Evolutionary conservation across 1,140 invertebrate species (phyloP).

Genomic region (Drosophila arizonae): DNA sequence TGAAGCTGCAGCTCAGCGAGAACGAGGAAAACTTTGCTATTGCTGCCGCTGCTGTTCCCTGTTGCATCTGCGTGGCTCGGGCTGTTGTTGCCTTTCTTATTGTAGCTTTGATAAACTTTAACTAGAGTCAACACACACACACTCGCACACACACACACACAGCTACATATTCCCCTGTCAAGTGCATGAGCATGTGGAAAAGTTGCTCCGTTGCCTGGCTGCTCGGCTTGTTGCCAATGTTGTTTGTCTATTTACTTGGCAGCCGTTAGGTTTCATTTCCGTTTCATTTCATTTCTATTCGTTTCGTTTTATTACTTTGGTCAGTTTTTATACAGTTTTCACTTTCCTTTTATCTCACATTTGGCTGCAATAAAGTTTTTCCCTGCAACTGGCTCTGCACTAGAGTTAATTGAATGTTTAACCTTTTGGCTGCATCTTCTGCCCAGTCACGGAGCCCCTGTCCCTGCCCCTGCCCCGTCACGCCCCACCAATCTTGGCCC

Average conservation of each 20-base stretch:
- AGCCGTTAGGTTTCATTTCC: conserved; percentile 79
- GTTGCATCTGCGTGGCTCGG: not conserved
- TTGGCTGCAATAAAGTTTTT: conserved; percentile 5
- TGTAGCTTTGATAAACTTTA: conserved; percentile 72
- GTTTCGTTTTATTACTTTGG: conserved; percentile 76
- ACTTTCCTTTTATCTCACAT: conserved; percentile 31
- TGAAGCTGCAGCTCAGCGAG: conserved; percentile 3
- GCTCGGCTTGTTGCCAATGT: conserved; percentile 44
- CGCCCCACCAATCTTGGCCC: not conserved
- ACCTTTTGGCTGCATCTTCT: conserved; percentile 56
- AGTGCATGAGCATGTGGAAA: conserved; percentile 64
- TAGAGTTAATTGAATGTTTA: conserved; percentile 73
- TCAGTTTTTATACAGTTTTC: conserved; percentile 64
- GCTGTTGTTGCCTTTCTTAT: conserved; percentile 27
- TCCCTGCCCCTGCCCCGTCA: too few species aligned
- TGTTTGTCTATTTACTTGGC: conserved; percentile 76
- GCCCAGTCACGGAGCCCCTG: conserved; percentile 14
- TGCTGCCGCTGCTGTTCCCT: not conserved
- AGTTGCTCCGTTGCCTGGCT: conserved; percentile 50
- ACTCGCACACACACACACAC: conserved; percentile 42
- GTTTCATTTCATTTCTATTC: conserved; percentile 74
- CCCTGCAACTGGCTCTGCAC: conserved; percentile 30
- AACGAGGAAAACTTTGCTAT: conserved; percentile 35
- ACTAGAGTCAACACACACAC: conserved; percentile 65
- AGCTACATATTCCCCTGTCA: conserved; percentile 1